Percentiles rank a stretch among this genome's conserved stretches.
Conservation (phyloP, 2,888 invertebrate genomes). For the Lasioglossum marginatum region DNA sequence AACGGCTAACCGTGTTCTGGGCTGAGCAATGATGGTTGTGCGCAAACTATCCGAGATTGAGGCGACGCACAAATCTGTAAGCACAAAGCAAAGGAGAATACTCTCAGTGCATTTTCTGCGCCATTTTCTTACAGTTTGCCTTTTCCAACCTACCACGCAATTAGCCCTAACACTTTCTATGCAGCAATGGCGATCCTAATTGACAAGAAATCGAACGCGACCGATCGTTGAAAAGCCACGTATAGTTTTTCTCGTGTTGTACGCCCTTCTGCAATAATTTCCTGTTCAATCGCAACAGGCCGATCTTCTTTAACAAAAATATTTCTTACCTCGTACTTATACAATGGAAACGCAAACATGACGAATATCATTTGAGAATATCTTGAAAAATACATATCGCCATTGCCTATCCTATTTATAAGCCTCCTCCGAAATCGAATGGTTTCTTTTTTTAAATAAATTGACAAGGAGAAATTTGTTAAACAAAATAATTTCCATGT, state of each 20-base stretch:
- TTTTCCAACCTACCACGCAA: constrained; percentile 81
- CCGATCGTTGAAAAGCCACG: constrained; percentile 10
- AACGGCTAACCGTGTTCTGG: constrained; percentile 83
- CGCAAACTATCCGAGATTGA: constrained; percentile 84
- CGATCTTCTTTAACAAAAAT: constrained; percentile 27
- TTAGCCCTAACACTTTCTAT: constrained; percentile 75
- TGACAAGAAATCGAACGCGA: constrained; percentile 35
- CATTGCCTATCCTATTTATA: constrained; percentile 79
- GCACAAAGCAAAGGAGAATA: constrained; percentile 85
- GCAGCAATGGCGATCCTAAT: constrained; percentile 79
- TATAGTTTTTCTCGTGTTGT: constrained; percentile 19
- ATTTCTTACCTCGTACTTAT: constrained; percentile 31
- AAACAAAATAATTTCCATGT: constrained; percentile 10
- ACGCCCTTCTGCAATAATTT: constrained; percentile 23
- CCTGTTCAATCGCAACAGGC: neutral
- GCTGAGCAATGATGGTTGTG: constrained; percentile 83
- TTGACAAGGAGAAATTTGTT: neutral
- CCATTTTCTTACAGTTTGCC: constrained; percentile 80
- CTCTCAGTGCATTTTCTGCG: constrained; percentile 84
- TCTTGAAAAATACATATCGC: constrained; percentile 71
- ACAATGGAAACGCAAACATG: constrained; percentile 17
- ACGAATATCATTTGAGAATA: constrained; percentile 31
- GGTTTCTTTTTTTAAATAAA: neutral
- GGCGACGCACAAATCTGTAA: constrained; percentile 84
- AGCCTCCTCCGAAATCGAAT: constrained; percentile 72